A percentile compares a stretch with the other conserved stretches of the same genome.
Conservation (phyloP, 1,140 invertebrate species). For the Aphelinus atriplicis region DNA sequence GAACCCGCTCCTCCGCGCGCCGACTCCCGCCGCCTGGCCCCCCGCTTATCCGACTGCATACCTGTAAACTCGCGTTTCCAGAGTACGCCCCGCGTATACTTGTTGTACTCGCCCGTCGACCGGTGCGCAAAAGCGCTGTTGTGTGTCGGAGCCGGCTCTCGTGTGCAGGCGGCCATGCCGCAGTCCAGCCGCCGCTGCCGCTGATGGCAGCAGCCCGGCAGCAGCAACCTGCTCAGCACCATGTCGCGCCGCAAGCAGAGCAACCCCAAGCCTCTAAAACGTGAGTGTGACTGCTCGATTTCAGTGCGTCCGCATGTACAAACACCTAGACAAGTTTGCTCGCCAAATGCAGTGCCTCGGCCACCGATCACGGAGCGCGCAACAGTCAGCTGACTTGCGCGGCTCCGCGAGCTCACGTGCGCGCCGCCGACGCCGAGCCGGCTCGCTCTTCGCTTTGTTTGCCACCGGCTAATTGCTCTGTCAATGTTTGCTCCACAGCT, state of each 20-base stretch:
- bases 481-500: neutral
- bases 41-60: too few species aligned
- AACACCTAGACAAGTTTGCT: too few species aligned
- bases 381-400: neutral
- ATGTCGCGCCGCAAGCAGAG: conserved; percentile 76
- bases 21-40: neutral
- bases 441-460: conserved; percentile 19
- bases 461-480: neutral
- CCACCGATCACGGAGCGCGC: too few species aligned
- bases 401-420: neutral
- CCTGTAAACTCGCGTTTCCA: too few species aligned
- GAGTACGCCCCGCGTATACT: too few species aligned
- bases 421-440: neutral
- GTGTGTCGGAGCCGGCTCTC: neutral
- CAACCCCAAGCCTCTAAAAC: conserved; percentile 74
- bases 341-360: neutral
- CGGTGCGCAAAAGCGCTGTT: conserved; percentile 4
- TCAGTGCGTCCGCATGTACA: too few species aligned
- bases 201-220: conserved; percentile 53
- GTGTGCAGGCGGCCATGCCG: neutral
- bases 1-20: conserved; percentile 29
- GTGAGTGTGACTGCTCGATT: conserved; percentile 61
- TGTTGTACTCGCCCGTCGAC: too few species aligned
- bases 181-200: conserved; percentile 49
- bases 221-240: conserved; percentile 46